Evolutionary conservation across 2,888 invertebrate genomes (phyloP).

Genomic region (Cheilosia urbana): DNA sequence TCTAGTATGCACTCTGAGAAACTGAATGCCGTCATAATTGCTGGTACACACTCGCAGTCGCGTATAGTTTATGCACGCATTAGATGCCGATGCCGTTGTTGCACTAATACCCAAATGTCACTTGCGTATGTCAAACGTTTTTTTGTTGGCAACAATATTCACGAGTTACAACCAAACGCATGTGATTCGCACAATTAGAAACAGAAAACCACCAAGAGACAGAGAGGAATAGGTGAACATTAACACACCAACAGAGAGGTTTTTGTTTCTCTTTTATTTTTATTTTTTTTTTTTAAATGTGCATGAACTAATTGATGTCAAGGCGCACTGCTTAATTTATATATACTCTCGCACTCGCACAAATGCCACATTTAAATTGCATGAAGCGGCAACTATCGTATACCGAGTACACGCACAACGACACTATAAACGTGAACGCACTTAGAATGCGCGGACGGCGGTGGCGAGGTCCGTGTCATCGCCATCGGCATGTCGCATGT

Average conservation of each 20-base stretch:
- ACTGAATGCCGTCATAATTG: slow-evolving; percentile 72
- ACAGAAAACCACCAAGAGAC: slow-evolving; percentile 6
- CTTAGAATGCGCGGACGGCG: slow-evolving; percentile 61
- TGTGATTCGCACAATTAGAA: slow-evolving; percentile 20
- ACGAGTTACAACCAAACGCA: slow-evolving; percentile 58
- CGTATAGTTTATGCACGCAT: slow-evolving; percentile 49
- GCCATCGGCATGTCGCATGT: slow-evolving; percentile 15
- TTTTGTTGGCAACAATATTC: slow-evolving; percentile 54
- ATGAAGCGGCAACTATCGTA: slow-evolving; percentile 65
- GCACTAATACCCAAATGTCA: slow-evolving; percentile 72
- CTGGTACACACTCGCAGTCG: not conserved
- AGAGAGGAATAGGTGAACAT: slow-evolving; percentile 43
- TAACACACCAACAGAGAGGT: slow-evolving; percentile 22
- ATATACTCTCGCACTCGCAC: slow-evolving; percentile 77
- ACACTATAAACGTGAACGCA: slow-evolving; percentile 65
- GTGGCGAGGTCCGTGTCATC: not conserved
- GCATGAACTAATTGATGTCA: slow-evolving; percentile 80
- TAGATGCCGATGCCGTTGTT: slow-evolving; percentile 35
- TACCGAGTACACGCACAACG: slow-evolving; percentile 37
- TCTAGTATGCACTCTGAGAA: slow-evolving; percentile 14
- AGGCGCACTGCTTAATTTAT: slow-evolving; percentile 81
- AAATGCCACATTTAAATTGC: slow-evolving; percentile 73
- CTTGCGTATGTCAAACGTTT: slow-evolving; percentile 71
- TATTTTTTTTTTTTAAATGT: slow-evolving; percentile 43
- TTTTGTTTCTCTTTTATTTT: slow-evolving; percentile 6